Conservation (phyloP, 2,113 vertebrate genomes). For the Hypanus sabinus region DNA sequence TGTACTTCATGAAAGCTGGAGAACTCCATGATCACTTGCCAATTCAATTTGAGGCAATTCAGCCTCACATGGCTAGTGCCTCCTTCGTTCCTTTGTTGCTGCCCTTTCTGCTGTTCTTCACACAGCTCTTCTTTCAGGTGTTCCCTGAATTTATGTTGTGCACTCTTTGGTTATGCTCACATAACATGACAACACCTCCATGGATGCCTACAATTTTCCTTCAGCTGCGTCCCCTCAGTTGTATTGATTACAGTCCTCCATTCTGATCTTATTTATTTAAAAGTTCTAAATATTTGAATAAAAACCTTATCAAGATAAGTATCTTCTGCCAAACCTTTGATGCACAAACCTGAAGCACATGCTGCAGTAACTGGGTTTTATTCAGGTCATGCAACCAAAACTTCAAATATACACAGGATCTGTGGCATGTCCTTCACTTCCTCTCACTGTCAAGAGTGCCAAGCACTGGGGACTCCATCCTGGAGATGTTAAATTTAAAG, state of each 20-base stretch:
- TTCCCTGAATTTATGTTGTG: not conserved
- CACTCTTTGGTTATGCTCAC: not conserved
- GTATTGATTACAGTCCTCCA: not conserved
- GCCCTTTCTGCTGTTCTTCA: not conserved
- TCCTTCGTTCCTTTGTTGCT: too few relatives aligned
- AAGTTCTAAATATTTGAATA: not conserved
- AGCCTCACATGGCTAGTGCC: not conserved
- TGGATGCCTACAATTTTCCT: not conserved
- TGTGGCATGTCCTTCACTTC: not conserved
- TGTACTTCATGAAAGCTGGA: not conserved
- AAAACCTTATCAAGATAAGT: not conserved
- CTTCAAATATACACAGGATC: not conserved
- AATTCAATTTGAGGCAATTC: not conserved
- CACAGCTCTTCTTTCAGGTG: not conserved
- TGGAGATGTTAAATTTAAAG: slow-evolving; percentile 11
- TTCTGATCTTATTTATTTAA: not conserved
- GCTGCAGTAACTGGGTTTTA: not conserved
- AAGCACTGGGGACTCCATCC: not conserved
- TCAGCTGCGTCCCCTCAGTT: not conserved
- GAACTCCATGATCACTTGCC: not conserved
- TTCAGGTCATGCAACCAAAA: not conserved
- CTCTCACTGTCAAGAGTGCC: not conserved
- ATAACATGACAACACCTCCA: not conserved
- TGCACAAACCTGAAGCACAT: not conserved
- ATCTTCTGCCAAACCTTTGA: not conserved